These are phyloP conservation scores for Oncopeltus fasciatus DNA, from an alignment of 1,140 invertebrate genomes.

Conservation along the genomic window DNA sequence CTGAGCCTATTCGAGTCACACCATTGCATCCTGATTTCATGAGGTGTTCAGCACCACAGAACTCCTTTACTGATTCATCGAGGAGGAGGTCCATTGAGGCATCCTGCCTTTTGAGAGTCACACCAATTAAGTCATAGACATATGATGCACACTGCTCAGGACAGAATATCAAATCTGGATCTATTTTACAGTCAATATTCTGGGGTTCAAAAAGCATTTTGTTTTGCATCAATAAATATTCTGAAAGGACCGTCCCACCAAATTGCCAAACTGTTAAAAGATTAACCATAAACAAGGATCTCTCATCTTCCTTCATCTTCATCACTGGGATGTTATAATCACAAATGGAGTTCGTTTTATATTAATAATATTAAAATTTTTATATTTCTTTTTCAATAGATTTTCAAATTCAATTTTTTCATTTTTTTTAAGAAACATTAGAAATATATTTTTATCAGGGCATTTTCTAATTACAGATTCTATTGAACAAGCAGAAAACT, in stretches of 20 bases:
- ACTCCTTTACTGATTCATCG: slow-evolving; percentile 4
- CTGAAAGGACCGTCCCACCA: slow-evolving; percentile 9
- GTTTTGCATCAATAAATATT: slow-evolving; percentile 5
- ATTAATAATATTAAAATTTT: slow-evolving; percentile 1
- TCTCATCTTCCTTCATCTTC: slow-evolving; percentile 3
- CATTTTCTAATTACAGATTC: slow-evolving; percentile 5
- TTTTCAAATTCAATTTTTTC: neutral
- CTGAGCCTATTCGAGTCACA: neutral
- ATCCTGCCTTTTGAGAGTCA: neutral
- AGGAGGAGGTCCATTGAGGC: neutral
- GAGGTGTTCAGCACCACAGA: slow-evolving; percentile 6
- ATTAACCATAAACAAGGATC: neutral
- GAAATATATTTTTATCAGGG: slow-evolving; percentile 3
- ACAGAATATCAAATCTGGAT: slow-evolving; percentile 12
- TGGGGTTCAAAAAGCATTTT: neutral
- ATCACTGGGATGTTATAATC: neutral
- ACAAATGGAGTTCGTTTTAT: neutral
- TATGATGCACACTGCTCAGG: slow-evolving; percentile 11
- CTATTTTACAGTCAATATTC: neutral
- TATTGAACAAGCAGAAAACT: neutral
- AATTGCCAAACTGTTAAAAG: slow-evolving; percentile 16
- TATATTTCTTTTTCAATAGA: neutral
- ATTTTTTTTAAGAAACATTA: neutral
- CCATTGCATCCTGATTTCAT: slow-evolving; percentile 3
- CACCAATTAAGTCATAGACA: slow-evolving; percentile 12